phyloP scores from a whole-genome alignment of 2,797 vertebrate genomes.

The Chiloscyllium punctatum region DNA sequence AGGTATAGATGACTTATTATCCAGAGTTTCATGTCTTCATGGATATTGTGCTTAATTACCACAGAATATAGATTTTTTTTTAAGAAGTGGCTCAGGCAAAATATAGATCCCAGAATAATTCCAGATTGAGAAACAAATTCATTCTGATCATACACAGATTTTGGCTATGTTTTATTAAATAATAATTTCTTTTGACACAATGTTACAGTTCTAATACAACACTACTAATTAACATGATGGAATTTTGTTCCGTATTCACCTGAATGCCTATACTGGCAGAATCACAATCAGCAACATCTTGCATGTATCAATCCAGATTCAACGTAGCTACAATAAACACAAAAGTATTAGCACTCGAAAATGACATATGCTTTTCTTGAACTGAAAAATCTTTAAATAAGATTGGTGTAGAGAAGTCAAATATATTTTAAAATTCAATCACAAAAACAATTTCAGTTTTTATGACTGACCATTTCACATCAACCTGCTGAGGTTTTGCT shows the following conservation, averaged over 20 bases:
- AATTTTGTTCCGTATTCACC: neutral
- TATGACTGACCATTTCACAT: neutral
- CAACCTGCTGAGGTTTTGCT: neutral
- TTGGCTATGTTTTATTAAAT: neutral
- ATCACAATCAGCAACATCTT: neutral
- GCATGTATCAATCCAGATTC: neutral
- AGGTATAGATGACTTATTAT: constrained; percentile 8
- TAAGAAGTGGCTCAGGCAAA: neutral
- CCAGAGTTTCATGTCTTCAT: neutral
- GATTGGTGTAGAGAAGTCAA: neutral
- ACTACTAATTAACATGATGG: constrained; percentile 2
- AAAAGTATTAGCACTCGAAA: neutral
- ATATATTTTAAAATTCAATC: neutral
- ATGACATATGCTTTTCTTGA: neutral
- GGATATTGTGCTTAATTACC: neutral
- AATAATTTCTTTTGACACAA: constrained; percentile 15
- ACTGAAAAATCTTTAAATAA: neutral
- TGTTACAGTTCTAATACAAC: neutral
- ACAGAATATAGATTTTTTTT: neutral
- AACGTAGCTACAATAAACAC: neutral
- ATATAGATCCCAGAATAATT: neutral
- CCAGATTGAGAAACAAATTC: neutral
- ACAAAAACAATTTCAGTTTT: neutral
- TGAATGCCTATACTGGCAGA: neutral
- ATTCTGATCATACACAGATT: neutral